Evolutionary conservation across 1,140 invertebrate species (phyloP), one percentile per base, ranked within the genome.

Genomic region (Ceratoteleas bidentatus): DNA sequence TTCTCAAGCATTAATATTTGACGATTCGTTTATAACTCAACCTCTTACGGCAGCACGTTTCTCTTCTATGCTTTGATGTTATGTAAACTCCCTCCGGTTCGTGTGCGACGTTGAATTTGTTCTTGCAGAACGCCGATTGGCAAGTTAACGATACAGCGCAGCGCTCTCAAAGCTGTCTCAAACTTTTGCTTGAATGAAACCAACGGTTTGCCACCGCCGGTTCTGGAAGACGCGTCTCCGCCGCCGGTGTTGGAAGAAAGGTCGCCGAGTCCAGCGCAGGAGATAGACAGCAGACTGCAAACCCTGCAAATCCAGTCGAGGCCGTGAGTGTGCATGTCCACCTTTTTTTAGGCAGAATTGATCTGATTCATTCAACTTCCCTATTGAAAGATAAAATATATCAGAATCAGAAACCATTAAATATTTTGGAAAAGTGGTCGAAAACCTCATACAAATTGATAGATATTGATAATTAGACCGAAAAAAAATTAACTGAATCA

Each of bases 281-380:
- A 91, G 34, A 89, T 91, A 64, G 90, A 91, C 73, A 87, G 81
- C 70, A 87, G 84, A 83, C 85, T 91, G 68, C 90, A 91, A 76
- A 85, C 88, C 45, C 84, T 90, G 60, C 87, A 91, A 74, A 90
- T 90, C 52, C 90, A 90, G 34, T 85, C 87, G 11, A 85, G 86
- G 77, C 38, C 85, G 89, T 90, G 82, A 87, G 88, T 87, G 75
- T 60, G n/a, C n/a, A n/a, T n/a, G n/a, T n/a, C n/a, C n/a, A n/a
- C n/a, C n/a, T n/a, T n/a, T n/a, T n/a, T n/a, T n/a, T n/a, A n/a
- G n/a, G n/a, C n/a, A n/a, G n/a, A n/a, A n/a, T n/a, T n/a, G n/a
- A n/a, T n/a, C n/a, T n/a, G n/a, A n/a, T n/a, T n/a, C n/a, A n/a
- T n/a, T n/a, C n/a, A n/a, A n/a, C n/a, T n/a, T n/a, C n/a, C n/a